Conservation (phyloP, 1,140 invertebrate species). For the Delia radicum region DNA sequence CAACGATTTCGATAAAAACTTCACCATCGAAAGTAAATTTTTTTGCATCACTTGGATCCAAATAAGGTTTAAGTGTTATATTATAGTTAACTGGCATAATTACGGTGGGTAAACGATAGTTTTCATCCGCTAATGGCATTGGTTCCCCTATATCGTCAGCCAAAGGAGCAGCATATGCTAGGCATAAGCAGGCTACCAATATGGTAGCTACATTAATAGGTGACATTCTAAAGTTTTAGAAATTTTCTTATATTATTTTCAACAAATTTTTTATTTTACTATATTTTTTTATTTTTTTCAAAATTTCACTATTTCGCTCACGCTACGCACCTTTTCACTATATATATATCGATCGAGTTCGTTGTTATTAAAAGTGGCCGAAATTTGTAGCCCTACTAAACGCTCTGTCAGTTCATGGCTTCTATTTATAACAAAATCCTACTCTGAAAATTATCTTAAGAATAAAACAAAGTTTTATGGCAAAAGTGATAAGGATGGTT, state of each 20-base stretch:
- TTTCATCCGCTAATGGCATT: slow-evolving; percentile 5
- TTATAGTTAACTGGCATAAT: slow-evolving; percentile 65
- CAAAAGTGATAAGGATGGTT: too few species aligned
- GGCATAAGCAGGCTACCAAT: slow-evolving; percentile 34
- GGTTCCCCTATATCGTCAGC: slow-evolving; percentile 28
- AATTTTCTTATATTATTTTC: not conserved
- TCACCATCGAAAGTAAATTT: slow-evolving; percentile 65
- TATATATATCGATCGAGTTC: not conserved
- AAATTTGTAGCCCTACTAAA: not conserved
- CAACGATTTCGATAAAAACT: slow-evolving; percentile 59
- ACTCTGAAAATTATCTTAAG: not conserved
- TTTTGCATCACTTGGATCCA: slow-evolving; percentile 57
- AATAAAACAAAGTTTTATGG: not conserved
- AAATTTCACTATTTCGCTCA: too few species aligned
- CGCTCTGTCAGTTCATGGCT: not conserved
- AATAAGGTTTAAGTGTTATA: slow-evolving; percentile 63
- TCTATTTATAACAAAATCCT: not conserved
- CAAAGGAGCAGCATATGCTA: slow-evolving; percentile 28
- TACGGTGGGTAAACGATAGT: slow-evolving; percentile 37
- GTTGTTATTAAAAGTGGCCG: not conserved
- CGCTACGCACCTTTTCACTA: not conserved
- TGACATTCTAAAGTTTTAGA: not conserved
- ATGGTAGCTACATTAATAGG: slow-evolving; percentile 30
- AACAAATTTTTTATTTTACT: not conserved
- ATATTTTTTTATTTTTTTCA: too few species aligned